Conservation (phyloP, 1,140 invertebrate genomes). For the Sweltsa coloradensis region DNA sequence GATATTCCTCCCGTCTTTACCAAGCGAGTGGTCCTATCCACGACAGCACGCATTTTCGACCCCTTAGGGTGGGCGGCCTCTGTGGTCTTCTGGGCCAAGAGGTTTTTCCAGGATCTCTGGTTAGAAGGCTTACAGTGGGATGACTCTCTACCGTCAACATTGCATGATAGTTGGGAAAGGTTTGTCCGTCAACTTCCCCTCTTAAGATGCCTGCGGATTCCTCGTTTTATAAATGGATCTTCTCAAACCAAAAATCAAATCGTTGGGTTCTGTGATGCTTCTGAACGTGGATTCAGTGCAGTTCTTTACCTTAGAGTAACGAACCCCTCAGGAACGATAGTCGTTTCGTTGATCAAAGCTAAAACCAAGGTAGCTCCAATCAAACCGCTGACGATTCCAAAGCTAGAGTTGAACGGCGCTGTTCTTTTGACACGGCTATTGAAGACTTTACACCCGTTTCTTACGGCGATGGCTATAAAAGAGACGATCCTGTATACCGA, state of each 20-base stretch:
- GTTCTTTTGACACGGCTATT: slow-evolving; percentile 21
- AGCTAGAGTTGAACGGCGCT: slow-evolving; percentile 32
- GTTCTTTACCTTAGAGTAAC: slow-evolving; percentile 20
- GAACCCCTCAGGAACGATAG: slow-evolving; percentile 10
- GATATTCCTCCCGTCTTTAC: not conserved
- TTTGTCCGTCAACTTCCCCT: slow-evolving; percentile 1
- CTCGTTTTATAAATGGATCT: slow-evolving; percentile 11
- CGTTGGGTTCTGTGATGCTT: slow-evolving; percentile 25
- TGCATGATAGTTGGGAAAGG: not conserved
- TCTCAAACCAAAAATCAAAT: slow-evolving; percentile 16
- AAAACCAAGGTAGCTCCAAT: slow-evolving; percentile 28
- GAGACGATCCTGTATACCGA: slow-evolving; percentile 11
- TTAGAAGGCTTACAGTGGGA: not conserved
- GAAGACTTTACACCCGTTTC: slow-evolving; percentile 9
- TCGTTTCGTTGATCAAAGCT: slow-evolving; percentile 19
- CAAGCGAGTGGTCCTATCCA: slow-evolving; percentile 13
- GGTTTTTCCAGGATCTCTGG: slow-evolving; percentile 14
- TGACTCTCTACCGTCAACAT: not conserved
- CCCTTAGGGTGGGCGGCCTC: slow-evolving; percentile 11
- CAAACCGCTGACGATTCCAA: slow-evolving; percentile 25
- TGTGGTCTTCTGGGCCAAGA: slow-evolving; percentile 9
- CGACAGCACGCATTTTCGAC: slow-evolving; percentile 11
- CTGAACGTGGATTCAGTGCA: slow-evolving; percentile 20
- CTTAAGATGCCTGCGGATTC: slow-evolving; percentile 15
- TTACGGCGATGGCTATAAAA: slow-evolving; percentile 1